Conservation (phyloP, 2,797 vertebrate genomes). For the Borostomias antarcticus region DNA sequence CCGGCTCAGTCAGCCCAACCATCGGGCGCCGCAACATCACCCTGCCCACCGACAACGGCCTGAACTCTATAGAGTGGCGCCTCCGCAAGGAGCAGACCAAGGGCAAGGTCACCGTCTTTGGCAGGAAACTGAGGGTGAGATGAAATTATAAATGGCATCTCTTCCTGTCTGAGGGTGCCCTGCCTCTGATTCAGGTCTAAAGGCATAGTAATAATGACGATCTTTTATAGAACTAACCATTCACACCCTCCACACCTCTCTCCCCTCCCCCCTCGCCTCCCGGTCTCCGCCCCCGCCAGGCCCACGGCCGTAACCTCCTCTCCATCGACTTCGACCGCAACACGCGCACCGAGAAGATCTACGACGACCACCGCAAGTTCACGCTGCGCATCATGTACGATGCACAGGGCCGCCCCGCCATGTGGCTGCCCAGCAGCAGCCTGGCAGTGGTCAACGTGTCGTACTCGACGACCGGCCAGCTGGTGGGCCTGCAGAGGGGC, state of each 20-base stretch:
- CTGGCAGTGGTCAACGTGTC: constrained; percentile 96
- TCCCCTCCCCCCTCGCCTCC: background rate
- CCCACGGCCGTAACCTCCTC: constrained; percentile 93
- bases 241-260: background rate
- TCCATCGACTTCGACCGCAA: constrained; percentile 98
- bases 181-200: too few relatives aligned
- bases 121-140: constrained; percentile 96
- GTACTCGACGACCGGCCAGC: constrained; percentile 89
- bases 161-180: background rate
- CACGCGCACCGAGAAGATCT: constrained; percentile 98
- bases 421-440: constrained; percentile 98
- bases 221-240: too few relatives aligned
- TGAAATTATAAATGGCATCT: background rate
- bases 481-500: constrained; percentile 93
- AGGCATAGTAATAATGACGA: too few relatives aligned
- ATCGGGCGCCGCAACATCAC: constrained; percentile 99
- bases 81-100: constrained; percentile 97
- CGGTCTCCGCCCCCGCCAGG: constrained; percentile 68
- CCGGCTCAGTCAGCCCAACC: constrained; percentile 95
- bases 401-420: constrained; percentile 93
- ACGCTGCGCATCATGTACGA: constrained; percentile 97
- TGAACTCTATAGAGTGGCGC: constrained; percentile 99
- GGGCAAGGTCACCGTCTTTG: constrained; percentile 97
- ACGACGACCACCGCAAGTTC: constrained; percentile 98
- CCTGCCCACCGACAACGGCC: constrained; percentile 94